Conservation (phyloP, 1,140 invertebrate genomes). For the Cyclargus thomasi region DNA sequence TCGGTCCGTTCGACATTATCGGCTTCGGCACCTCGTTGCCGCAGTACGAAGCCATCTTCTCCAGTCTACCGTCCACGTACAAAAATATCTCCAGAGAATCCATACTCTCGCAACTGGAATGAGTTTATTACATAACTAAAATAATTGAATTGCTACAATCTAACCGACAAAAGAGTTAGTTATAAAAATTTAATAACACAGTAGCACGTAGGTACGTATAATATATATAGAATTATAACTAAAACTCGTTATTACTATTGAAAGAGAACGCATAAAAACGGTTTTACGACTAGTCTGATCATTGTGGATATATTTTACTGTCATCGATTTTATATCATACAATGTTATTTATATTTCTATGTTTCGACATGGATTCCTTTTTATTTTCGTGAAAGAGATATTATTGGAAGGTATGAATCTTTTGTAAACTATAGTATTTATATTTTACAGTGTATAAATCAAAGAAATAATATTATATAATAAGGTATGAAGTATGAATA, state of each 20-base stretch:
- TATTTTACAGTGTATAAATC: too few relatives aligned
- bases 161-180: too few relatives aligned
- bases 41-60: conserved; percentile 90
- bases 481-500: too few relatives aligned
- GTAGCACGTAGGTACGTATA: neutral
- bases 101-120: conserved; percentile 84
- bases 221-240: neutral
- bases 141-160: too few relatives aligned
- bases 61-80: conserved; percentile 84
- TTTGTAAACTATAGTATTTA: neutral
- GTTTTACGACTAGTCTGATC: neutral
- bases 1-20: conserved; percentile 92
- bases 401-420: neutral
- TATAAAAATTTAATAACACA: too few relatives aligned
- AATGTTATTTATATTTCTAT: neutral
- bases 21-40: conserved; percentile 85
- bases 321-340: conserved; percentile 1
- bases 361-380: neutral
- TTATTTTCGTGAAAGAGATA: neutral
- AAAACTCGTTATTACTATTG: neutral
- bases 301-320: neutral
- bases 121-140: too few relatives aligned
- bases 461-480: too few relatives aligned
- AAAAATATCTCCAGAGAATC: conserved; percentile 87
- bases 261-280: neutral